Conservation (phyloP, 2,888 invertebrate genomes). For the Eupithecia pulchellata region DNA sequence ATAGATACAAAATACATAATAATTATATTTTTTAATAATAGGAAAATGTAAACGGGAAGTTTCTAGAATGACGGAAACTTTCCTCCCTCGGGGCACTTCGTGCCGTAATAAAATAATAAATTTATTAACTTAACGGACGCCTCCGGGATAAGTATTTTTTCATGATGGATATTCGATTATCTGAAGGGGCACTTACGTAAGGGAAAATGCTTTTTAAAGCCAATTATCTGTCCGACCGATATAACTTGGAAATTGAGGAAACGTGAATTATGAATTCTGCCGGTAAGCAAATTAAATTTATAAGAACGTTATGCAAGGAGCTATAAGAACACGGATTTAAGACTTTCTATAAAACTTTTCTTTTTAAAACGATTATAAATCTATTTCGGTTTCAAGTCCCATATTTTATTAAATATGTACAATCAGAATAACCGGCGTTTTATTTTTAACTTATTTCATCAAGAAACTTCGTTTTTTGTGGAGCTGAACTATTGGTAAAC, state of each 20-base stretch:
- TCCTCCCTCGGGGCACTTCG: conserved; percentile 33
- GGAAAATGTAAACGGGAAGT: conserved; percentile 2
- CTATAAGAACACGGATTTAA: not conserved
- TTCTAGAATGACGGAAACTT: conserved; percentile 8
- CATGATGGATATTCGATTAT: conserved; percentile 43
- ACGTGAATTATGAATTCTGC: not conserved
- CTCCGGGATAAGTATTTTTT: conserved; percentile 36
- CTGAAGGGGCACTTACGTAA: conserved; percentile 30
- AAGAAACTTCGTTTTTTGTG: not conserved
- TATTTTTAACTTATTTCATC: not conserved
- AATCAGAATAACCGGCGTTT: not conserved
- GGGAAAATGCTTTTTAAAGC: conserved; percentile 25
- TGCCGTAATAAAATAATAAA: conserved; percentile 37
- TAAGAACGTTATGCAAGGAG: not conserved
- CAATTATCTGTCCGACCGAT: conserved; percentile 12
- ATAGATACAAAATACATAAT: not conserved
- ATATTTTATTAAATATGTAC: not conserved
- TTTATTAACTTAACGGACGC: conserved; percentile 47
- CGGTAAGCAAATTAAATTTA: not conserved
- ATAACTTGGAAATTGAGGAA: conserved; percentile 1
- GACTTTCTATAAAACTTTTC: not conserved
- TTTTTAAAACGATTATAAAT: not conserved
- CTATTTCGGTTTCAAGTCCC: not conserved
- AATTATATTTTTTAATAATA: conserved; percentile 7
- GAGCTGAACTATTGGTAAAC: not conserved